phyloP scores from a whole-genome alignment of 2,888 invertebrate genomes.

The Cactoblastis cactorum region DNA sequence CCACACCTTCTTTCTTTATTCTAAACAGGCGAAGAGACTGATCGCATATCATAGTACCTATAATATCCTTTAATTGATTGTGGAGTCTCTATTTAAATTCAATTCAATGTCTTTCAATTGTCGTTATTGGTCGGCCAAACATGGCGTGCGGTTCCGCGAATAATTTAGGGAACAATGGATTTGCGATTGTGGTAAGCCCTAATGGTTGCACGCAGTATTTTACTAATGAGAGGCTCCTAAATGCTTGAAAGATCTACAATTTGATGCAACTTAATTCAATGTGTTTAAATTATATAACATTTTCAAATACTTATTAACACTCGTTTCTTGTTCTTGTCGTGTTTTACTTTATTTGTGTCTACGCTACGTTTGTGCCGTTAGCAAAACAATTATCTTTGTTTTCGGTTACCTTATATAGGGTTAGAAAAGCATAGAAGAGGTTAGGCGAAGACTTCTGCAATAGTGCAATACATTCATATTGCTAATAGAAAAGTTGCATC shows the following conservation, averaged over 20 bases:
- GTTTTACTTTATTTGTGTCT: too few species aligned
- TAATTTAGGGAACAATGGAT: constrained; percentile 3
- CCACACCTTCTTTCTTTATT: background rate
- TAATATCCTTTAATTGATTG: background rate
- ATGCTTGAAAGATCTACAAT: background rate
- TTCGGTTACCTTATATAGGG: too few species aligned
- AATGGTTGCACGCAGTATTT: background rate
- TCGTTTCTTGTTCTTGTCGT: too few species aligned
- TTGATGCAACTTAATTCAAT: background rate
- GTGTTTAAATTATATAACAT: too few species aligned
- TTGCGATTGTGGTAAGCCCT: constrained; percentile 2
- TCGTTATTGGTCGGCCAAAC: constrained; percentile 7
- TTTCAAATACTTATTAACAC: too few species aligned
- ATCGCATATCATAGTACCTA: constrained; percentile 1
- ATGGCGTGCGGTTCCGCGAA: constrained; percentile 6
- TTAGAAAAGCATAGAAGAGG: too few species aligned
- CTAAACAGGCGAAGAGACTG: background rate
- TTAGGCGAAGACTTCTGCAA: too few species aligned
- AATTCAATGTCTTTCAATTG: background rate
- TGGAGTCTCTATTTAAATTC: constrained; percentile 1
- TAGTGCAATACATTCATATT: too few species aligned
- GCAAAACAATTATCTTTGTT: too few species aligned
- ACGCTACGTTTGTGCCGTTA: too few species aligned
- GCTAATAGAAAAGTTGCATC: too few species aligned
- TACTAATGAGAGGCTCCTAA: background rate